Percentiles rank a stretch among this genome's conserved stretches.
These are phyloP conservation scores for Orcinus orca DNA, from an alignment of 2,113 vertebrate genomes.

Conservation along the genomic window DNA sequence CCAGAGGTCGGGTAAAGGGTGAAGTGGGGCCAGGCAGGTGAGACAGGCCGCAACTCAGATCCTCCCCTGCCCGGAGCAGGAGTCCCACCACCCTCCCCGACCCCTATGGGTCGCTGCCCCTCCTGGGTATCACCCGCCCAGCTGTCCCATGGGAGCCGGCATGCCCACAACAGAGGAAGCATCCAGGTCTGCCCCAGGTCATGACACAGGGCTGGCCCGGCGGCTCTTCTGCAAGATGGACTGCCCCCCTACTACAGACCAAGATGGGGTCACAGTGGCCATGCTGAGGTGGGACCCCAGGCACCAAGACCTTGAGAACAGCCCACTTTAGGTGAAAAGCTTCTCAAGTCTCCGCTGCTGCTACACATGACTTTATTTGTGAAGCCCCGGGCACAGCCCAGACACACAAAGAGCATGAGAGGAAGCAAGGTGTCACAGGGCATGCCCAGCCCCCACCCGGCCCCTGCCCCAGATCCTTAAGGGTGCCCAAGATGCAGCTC, in stretches of 20 bases:
- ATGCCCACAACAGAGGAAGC: rapidly evolving
- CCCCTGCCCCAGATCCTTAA: background rate
- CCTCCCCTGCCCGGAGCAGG: background rate
- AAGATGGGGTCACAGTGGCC: background rate
- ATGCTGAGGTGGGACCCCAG: rapidly evolving
- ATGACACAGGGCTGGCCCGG: rapidly evolving
- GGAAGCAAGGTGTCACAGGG: background rate
- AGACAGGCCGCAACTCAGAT: background rate
- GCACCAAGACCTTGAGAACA: rapidly evolving
- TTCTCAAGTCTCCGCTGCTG: background rate
- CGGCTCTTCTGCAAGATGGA: background rate
- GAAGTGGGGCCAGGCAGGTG: too few relatives aligned
- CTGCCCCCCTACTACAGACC: rapidly evolving
- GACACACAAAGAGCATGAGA: slow-evolving; percentile 8
- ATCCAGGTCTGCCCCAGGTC: background rate
- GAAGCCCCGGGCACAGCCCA: slow-evolving; percentile 68
- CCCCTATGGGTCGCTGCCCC: background rate
- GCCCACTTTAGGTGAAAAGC: background rate
- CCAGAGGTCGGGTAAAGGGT: too few relatives aligned
- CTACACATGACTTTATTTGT: slow-evolving; percentile 67
- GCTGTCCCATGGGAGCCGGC: rapidly evolving
- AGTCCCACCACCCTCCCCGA: background rate
- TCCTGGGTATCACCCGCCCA: background rate
- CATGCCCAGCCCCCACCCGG: background rate
- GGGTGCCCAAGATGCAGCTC: background rate